Conservation (phyloP, 2,797 vertebrate species). For the Muscicapa comitata region DNA sequence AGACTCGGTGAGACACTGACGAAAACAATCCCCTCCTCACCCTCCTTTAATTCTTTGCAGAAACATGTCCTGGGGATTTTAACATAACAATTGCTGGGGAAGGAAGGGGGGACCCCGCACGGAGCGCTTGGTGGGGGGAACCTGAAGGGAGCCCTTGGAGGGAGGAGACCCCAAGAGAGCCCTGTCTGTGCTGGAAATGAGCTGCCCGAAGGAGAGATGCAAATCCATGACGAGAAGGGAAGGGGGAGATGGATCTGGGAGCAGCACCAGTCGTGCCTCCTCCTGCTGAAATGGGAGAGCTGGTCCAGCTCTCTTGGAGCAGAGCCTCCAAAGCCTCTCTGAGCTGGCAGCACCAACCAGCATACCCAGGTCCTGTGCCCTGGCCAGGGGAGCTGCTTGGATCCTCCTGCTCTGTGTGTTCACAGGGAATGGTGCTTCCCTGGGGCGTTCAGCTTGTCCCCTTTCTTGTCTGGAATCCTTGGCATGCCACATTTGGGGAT, state of each 20-base stretch:
- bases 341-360: background rate
- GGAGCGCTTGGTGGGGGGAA: background rate
- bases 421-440: background rate
- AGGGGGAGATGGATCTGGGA: background rate
- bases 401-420: rapidly evolving
- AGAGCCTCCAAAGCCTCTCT: background rate
- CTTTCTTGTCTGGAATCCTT: background rate
- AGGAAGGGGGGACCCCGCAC: background rate
- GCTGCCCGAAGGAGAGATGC: conserved; percentile 7
- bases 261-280: background rate
- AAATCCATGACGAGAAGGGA: background rate
- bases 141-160: background rate
- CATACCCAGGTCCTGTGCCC: background rate
- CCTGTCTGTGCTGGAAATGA: background rate
- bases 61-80: conserved; percentile 63
- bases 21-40: conserved; percentile 64
- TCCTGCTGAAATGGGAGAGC: background rate
- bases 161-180: conserved; percentile 14
- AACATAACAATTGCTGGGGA: conserved; percentile 52
- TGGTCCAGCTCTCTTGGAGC: background rate
- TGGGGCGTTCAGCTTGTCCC: rapidly evolving
- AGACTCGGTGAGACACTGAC: conserved; percentile 61
- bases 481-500: rapidly evolving
- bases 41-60: conserved; percentile 61
- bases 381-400: background rate